Evolutionary conservation across 2,888 invertebrate species (phyloP).

Genomic region (Netelia virgata): DNA sequence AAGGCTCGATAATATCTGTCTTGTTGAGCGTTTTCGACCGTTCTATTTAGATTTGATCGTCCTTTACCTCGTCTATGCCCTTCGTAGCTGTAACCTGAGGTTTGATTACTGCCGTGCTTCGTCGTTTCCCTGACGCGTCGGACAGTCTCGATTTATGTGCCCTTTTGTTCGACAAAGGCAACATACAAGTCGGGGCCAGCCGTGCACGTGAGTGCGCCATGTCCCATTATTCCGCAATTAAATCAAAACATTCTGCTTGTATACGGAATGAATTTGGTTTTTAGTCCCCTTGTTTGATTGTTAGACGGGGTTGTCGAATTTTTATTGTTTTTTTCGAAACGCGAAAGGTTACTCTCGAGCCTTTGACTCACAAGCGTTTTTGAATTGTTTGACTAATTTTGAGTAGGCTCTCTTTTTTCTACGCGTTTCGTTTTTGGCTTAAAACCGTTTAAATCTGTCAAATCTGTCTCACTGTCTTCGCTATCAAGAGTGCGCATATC

Average conservation of each 20-base stretch:
- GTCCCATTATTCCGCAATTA: slow-evolving; percentile 58
- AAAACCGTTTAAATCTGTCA: slow-evolving; percentile 17
- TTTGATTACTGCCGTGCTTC: slow-evolving; percentile 45
- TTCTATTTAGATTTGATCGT: slow-evolving; percentile 24
- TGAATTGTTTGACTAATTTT: slow-evolving; percentile 13
- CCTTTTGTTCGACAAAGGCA: slow-evolving; percentile 27
- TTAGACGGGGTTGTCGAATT: background rate
- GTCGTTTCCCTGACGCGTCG: slow-evolving; percentile 57
- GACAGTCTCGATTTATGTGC: slow-evolving; percentile 51
- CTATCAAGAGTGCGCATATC: background rate
- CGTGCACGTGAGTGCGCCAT: slow-evolving; percentile 44
- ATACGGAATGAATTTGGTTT: slow-evolving; percentile 2
- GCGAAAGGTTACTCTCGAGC: slow-evolving; percentile 52
- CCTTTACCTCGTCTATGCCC: slow-evolving; percentile 52
- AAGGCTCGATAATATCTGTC: background rate
- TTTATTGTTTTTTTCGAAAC: slow-evolving; percentile 38
- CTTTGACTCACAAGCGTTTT: slow-evolving; percentile 50
- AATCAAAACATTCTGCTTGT: slow-evolving; percentile 51
- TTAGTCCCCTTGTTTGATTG: slow-evolving; percentile 4
- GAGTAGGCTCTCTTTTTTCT: background rate
- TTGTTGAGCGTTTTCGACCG: slow-evolving; percentile 19
- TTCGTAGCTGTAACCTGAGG: slow-evolving; percentile 49
- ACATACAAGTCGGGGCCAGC: slow-evolving; percentile 41
- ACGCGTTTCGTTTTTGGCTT: slow-evolving; percentile 3
- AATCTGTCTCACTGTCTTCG: background rate